Base-by-base conservation (phyloP, 2,797 vertebrate genomes). In the Sebastes wilsoni region DNA sequence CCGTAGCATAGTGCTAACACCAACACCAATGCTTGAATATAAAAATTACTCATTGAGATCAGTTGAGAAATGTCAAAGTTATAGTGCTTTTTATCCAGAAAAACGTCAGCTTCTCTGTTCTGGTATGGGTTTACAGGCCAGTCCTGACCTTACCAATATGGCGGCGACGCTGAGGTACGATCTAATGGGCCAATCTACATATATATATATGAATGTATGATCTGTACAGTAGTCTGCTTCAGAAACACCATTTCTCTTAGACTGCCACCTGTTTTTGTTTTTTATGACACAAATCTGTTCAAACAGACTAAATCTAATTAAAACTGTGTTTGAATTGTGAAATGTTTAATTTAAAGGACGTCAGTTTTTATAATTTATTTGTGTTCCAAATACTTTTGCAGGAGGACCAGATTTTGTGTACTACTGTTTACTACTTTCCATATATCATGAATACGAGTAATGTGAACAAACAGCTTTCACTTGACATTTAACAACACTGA, bases 401-500 rank as follows among this genome's bases (percentile, higher is more conserved):
- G 10, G n/a, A 28, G 22, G 5, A 27, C n/a, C 27, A 38, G 28
- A 75, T 62, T 52, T 66, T 71, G 2, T 13, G 20, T 18, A 10
- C 60, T 25, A 14, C 64, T 74, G 52, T 6, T 77, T 72, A 55
- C 64, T 81, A 67, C 86, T 75, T 73, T 79, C 55, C 8, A 52
- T 73, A 59, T 16, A 22, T 62, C 12, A 36, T 59, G 6, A 56
- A 6, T 49, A 49, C 71, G 25, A 72, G 13, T 46, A 64, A 80
- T 49, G 58, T 58, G 61, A 85, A 83, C 78, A 74, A 85, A 76
- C 73, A 80, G 84, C 30, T 80, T 74, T 78, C 66, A 64, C 65
- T 90, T 89, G 91, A 90, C 88, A 93, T 91, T 90, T 89, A 83
- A 72, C 73, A 83, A 46, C 13, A 81, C 25, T 49, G 46, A 27